Evolutionary conservation across 30 jellyfish, hydroid and myxozoan genomes (phyloP).

Genomic region (Catostylus mosaicus): DNA sequence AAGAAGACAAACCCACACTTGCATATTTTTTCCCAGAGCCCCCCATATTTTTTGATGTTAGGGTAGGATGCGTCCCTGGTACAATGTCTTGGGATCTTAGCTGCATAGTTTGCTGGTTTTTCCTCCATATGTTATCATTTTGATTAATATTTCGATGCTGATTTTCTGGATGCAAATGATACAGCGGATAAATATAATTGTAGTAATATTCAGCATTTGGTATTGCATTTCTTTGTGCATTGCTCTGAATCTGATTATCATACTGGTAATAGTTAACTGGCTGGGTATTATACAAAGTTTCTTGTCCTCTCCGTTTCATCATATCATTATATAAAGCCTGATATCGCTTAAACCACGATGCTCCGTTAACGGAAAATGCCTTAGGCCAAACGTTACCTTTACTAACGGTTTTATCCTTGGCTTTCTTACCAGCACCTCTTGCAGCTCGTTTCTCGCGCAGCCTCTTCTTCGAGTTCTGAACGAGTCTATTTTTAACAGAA

Average conservation of each 20-base stretch:
- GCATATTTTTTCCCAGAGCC: too few species aligned
- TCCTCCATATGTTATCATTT: neutral
- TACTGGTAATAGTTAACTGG: neutral
- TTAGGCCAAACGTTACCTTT: neutral
- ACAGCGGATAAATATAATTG: slow-evolving; percentile 53
- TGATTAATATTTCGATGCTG: neutral
- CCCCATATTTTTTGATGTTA: too few species aligned
- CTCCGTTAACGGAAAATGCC: slow-evolving; percentile 13
- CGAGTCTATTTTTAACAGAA: slow-evolving; percentile 19
- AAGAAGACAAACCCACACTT: too few species aligned
- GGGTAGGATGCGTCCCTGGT: neutral
- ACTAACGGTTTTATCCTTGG: neutral
- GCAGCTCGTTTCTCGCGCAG: neutral
- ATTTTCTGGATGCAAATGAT: slow-evolving; percentile 49
- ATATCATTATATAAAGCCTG: slow-evolving; percentile 26
- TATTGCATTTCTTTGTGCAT: slow-evolving; percentile 9
- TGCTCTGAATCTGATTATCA: neutral
- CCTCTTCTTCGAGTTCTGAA: slow-evolving; percentile 8
- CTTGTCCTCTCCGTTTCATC: slow-evolving; percentile 17
- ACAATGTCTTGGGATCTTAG: slow-evolving; percentile 2
- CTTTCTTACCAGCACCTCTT: neutral
- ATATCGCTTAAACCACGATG: slow-evolving; percentile 48
- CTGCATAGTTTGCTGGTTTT: neutral
- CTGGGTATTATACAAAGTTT: neutral
- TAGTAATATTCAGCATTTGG: slow-evolving; percentile 24